Conservation (phyloP, 2,888 invertebrate species). For the Atherix ibis region DNA sequence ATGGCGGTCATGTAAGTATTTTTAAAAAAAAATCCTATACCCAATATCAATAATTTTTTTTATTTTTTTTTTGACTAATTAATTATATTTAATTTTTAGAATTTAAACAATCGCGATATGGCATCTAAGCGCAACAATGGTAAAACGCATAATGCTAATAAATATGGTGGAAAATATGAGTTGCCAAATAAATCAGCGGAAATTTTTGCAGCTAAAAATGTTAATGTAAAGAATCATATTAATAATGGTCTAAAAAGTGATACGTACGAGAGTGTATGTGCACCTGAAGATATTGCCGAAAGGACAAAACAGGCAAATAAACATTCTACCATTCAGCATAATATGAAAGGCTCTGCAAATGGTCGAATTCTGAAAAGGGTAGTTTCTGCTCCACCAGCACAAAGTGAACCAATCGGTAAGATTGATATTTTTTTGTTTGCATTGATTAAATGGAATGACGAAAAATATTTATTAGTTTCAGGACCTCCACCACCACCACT, state of each 20-base stretch:
- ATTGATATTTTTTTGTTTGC: not conserved
- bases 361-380: slow-evolving; percentile 37
- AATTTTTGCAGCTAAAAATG: slow-evolving; percentile 22
- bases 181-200: slow-evolving; percentile 18
- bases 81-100: slow-evolving; percentile 13
- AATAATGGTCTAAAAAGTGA: slow-evolving; percentile 28
- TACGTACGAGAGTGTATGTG: slow-evolving; percentile 33
- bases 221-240: slow-evolving; percentile 27
- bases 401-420: slow-evolving; percentile 26
- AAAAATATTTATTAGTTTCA: too few relatives aligned
- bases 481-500: slow-evolving; percentile 59
- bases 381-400: slow-evolving; percentile 39
- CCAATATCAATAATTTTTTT: too few relatives aligned
- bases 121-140: slow-evolving; percentile 27
- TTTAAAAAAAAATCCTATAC: not conserved
- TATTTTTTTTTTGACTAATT: slow-evolving; percentile 2
- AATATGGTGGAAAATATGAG: slow-evolving; percentile 18
- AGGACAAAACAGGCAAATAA: slow-evolving; percentile 28
- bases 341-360: slow-evolving; percentile 17
- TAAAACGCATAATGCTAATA: slow-evolving; percentile 21
- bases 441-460: not conserved
- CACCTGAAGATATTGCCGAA: slow-evolving; percentile 31
- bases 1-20: slow-evolving; percentile 27
- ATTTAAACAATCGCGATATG: slow-evolving; percentile 25
- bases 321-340: slow-evolving; percentile 25